These are phyloP conservation scores for Pampusana beccarii DNA, from an alignment of 2,113 vertebrate genomes.

Conservation along the genomic window DNA sequence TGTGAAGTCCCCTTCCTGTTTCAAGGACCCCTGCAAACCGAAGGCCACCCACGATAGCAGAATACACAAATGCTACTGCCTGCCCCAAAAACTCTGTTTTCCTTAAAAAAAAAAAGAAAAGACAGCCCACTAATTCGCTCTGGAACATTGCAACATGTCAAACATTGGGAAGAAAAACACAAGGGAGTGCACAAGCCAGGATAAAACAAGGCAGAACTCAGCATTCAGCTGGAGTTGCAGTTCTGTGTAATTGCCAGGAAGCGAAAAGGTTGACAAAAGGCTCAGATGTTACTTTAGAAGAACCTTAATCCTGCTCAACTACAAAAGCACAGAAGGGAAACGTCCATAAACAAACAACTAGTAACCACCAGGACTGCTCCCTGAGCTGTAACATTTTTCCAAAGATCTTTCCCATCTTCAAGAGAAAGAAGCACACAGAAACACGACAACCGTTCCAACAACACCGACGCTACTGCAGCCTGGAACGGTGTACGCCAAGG, in stretches of 20 bases:
- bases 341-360: not conserved
- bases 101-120: not conserved
- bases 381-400: not conserved
- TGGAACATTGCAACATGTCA: not conserved
- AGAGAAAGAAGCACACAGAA: not conserved
- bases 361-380: not conserved
- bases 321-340: not conserved
- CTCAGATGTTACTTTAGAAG: not conserved
- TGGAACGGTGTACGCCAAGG: fast-evolving
- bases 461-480: not conserved
- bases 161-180: not conserved
- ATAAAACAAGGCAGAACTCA: not conserved
- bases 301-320: not conserved
- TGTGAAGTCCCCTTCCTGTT: not conserved
- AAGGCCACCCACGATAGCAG: constrained; percentile 40
- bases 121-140: not conserved
- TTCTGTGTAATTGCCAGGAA: not conserved
- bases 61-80: not conserved
- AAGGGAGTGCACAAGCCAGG: not conserved
- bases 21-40: not conserved
- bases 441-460: not conserved
- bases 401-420: not conserved
- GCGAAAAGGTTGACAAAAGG: not conserved
- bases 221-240: not conserved
- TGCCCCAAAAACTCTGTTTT: not conserved